Conservation (phyloP, 64 coral and sea anemone genomes). For the Platygyra sinensis region DNA sequence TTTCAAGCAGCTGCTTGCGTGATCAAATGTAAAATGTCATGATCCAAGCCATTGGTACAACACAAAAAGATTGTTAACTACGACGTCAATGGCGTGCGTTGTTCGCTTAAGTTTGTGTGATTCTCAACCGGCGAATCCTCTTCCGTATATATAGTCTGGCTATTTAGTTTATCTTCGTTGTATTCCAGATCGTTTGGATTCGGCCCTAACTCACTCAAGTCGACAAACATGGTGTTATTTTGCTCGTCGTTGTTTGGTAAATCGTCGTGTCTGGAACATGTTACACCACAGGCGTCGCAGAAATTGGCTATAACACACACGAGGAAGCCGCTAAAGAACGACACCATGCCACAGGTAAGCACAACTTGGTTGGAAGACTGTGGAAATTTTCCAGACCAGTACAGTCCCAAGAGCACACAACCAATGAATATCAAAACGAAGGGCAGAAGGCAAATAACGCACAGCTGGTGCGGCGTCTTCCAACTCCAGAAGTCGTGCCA, state of each 20-base stretch:
- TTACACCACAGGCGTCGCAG: constrained; percentile 34
- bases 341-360: constrained; percentile 24
- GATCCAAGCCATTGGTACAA: background rate
- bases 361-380: constrained; percentile 4
- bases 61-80: background rate
- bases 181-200: background rate
- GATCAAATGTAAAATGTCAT: background rate
- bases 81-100: background rate
- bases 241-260: background rate
- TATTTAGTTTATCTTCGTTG: background rate
- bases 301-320: constrained; percentile 38
- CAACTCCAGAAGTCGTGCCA: constrained; percentile 19
- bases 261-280: constrained; percentile 21
- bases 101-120: background rate
- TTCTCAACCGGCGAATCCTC: background rate
- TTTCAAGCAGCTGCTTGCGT: background rate
- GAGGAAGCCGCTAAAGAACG: constrained; percentile 34
- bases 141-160: background rate
- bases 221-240: constrained; percentile 21
- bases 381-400: constrained; percentile 16
- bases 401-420: constrained; percentile 4
- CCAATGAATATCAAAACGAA: constrained; percentile 37
- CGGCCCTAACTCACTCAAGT: constrained; percentile 23
- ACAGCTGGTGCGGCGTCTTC: constrained; percentile 18
- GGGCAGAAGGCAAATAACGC: background rate